phyloP scores from a whole-genome alignment of 2,888 invertebrate species.

The Drosophila multiciliata region DNA sequence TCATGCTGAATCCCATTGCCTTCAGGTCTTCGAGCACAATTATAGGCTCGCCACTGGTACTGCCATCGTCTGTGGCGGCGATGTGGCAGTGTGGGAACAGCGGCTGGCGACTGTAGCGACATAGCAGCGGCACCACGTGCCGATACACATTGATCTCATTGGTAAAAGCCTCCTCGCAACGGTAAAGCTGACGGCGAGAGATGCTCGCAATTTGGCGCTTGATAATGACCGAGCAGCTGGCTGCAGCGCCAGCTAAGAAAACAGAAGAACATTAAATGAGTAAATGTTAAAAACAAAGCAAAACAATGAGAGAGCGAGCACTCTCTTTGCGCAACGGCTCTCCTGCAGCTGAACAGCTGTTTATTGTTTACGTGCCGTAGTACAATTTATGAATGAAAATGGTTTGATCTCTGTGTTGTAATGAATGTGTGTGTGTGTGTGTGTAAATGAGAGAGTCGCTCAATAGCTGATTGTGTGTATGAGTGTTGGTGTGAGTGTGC shows the following conservation, averaged over 20 bases:
- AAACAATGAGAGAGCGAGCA: constrained; percentile 12
- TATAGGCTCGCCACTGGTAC: constrained; percentile 73
- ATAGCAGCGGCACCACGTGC: constrained; percentile 79
- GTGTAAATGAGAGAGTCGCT: constrained; percentile 41
- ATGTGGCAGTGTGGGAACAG: constrained; percentile 81
- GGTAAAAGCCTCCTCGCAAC: constrained; percentile 83
- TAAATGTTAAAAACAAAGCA: constrained; percentile 17
- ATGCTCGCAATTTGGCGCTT: constrained; percentile 83
- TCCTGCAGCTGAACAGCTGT: constrained; percentile 65
- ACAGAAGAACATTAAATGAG: constrained; percentile 1
- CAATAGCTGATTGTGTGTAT: constrained; percentile 19
- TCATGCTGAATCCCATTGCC: constrained; percentile 77
- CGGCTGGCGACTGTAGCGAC: constrained; percentile 62
- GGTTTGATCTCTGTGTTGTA: constrained; percentile 20
- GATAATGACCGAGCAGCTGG: constrained; percentile 76
- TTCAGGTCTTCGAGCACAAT: constrained; percentile 83
- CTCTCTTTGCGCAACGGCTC: constrained; percentile 6
- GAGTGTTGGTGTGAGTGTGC: constrained; percentile 40
- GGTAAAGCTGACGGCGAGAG: constrained; percentile 82
- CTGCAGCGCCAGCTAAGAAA: constrained; percentile 29
- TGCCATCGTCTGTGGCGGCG: constrained; percentile 76
- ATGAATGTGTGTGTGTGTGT: constrained; percentile 19
- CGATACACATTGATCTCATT: constrained; percentile 84
- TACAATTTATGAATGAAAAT: constrained; percentile 78
- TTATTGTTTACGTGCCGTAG: constrained; percentile 72